Percentiles rank a stretch among this genome's conserved stretches.
Conservation (phyloP, 1,140 invertebrate genomes). For the Lanistes nyassanus region DNA sequence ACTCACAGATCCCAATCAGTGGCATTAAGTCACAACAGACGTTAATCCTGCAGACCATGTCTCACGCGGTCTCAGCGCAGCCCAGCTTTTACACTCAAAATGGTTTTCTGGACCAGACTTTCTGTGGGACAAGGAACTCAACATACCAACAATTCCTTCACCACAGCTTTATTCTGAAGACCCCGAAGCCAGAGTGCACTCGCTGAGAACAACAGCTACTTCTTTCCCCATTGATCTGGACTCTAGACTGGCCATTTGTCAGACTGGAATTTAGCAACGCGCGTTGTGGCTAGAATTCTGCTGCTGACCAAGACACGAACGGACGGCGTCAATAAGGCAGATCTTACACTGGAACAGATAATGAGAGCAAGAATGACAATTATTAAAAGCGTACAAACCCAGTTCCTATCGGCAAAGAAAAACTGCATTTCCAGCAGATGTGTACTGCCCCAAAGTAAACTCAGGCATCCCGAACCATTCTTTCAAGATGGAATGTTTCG, state of each 20-base stretch:
- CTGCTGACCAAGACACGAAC: no score
- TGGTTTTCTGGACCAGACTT: slow-evolving; percentile 14
- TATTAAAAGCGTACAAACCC: background rate
- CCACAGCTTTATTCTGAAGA: slow-evolving; percentile 2
- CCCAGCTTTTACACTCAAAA: background rate
- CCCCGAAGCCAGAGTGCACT: no score
- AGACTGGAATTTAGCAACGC: background rate
- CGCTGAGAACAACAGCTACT: background rate
- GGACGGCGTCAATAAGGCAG: no score
- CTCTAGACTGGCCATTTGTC: background rate
- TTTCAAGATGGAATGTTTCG: background rate
- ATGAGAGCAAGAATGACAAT: background rate
- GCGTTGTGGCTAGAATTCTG: no score
- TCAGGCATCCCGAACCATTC: background rate
- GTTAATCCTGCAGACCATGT: slow-evolving; percentile 37
- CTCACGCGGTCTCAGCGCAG: no score
- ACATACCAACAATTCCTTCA: no score
- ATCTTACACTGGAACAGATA: no score
- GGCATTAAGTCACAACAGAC: slow-evolving; percentile 28
- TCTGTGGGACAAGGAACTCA: background rate
- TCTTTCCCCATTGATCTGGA: background rate
- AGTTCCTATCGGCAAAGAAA: no score
- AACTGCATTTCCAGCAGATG: no score
- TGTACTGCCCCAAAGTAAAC: background rate
- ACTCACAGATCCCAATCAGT: slow-evolving; percentile 31